Conservation (phyloP, 2,113 vertebrate genomes). For the Hassar affinis region DNA sequence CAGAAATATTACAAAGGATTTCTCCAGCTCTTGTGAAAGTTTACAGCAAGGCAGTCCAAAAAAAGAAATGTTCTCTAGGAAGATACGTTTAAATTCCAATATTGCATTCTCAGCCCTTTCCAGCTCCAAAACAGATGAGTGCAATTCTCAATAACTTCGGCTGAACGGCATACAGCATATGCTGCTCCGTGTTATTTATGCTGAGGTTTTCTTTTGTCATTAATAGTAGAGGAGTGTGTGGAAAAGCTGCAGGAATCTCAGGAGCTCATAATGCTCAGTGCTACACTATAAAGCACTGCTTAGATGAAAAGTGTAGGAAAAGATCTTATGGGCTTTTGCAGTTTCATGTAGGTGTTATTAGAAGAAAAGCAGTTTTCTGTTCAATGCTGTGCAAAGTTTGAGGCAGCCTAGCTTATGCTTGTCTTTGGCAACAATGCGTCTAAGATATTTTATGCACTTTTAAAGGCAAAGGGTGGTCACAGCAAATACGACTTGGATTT, state of each 20-base stretch:
- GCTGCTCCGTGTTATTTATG: conserved; percentile 34
- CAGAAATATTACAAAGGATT: conserved; percentile 38
- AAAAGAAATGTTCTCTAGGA: not conserved
- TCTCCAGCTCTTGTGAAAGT: conserved; percentile 34
- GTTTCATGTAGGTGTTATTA: conserved; percentile 21
- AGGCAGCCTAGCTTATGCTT: not conserved
- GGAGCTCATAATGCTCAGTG: conserved; percentile 30
- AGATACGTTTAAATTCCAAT: conserved; percentile 27
- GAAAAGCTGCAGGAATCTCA: conserved; percentile 40
- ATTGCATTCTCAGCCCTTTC: conserved; percentile 34
- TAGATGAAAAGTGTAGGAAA: conserved; percentile 12
- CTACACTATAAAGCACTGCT: conserved; percentile 13
- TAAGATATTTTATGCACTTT: not conserved
- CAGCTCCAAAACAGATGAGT: conserved; percentile 42
- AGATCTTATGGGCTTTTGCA: conserved; percentile 8
- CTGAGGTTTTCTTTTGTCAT: conserved; percentile 46
- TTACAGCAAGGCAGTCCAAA: conserved; percentile 30
- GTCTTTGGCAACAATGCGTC: not conserved
- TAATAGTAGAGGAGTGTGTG: conserved; percentile 41
- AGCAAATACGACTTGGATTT: not conserved
- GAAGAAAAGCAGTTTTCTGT: not conserved
- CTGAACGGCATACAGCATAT: conserved; percentile 32
- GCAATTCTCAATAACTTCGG: conserved; percentile 38
- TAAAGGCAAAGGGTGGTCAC: not conserved
- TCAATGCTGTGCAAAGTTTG: not conserved